Percentiles rank a stretch among this genome's conserved stretches.
phyloP scores from a whole-genome alignment of 1,140 invertebrate genomes.

The Goniozus legneri region DNA sequence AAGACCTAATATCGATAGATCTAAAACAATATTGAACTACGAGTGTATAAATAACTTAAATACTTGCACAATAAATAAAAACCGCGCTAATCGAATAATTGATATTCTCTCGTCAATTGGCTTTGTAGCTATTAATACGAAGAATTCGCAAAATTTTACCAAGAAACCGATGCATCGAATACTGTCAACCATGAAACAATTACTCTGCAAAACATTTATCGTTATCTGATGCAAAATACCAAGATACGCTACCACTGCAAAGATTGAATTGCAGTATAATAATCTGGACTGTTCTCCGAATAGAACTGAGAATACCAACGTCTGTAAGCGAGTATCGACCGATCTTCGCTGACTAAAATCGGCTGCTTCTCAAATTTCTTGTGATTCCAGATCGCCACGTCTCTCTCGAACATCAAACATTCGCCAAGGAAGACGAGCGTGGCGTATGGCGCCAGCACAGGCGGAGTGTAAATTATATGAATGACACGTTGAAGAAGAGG shows the following conservation, averaged over 20 bases:
- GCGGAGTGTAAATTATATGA: conserved; percentile 69
- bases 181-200: too few relatives aligned
- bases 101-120: too few relatives aligned
- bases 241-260: conserved; percentile 37
- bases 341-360: conserved; percentile 72
- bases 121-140: too few relatives aligned
- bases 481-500: conserved; percentile 75
- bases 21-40: too few relatives aligned
- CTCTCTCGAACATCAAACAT: conserved; percentile 79
- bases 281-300: conserved; percentile 68
- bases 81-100: too few relatives aligned
- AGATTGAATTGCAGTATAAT: conserved; percentile 42
- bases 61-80: too few relatives aligned
- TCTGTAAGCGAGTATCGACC: conserved; percentile 67
- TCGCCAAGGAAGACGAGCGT: conserved; percentile 69
- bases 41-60: too few relatives aligned
- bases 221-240: too few relatives aligned
- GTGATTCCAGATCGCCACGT: conserved; percentile 86
- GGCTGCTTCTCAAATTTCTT: conserved; percentile 74
- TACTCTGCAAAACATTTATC: too few relatives aligned
- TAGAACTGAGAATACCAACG: conserved; percentile 89
- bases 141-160: too few relatives aligned
- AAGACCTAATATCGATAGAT: too few relatives aligned
- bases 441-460: conserved; percentile 61
- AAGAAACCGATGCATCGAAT: too few relatives aligned